Evolutionary conservation across 2,888 invertebrate genomes (phyloP), one percentile per base, ranked within the genome.

Genomic region (Blastobasis lacticolella): DNA sequence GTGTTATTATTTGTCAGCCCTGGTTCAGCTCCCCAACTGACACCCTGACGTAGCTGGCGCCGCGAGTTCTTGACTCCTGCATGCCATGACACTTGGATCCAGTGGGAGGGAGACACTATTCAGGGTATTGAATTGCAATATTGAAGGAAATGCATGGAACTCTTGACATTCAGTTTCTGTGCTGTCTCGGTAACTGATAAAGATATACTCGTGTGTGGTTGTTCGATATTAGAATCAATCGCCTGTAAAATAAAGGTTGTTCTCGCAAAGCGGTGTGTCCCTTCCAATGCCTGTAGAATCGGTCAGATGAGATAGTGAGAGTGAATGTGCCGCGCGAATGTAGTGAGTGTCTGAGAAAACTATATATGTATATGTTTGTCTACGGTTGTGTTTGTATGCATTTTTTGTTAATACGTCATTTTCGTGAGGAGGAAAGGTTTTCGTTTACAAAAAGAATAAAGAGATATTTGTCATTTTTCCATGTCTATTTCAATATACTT

Each of bases 331-430:
- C 42, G 56, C 48, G 36, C 53, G 53, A 38, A 49, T 49, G 53
- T 47, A 40, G 50, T 50, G 53, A 48, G 50, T 49, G 49, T 49
- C 51, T 56, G 59, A 50, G 61, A 57, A 60, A 49, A 23, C 23
- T 23, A 23, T 23, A 57, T 61, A 55, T 62, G 51, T 61, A 59
- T 62, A 60, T 63, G 59, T 69, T 63, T 69, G 69, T 73, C 65
- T 68, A 75, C 51, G 81, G 80, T 82, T 82, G 81, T 81, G 76
- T 79, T 75, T 76, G 73, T 75, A 69, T 68, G 72, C 71, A 71
- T 75, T 73, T 79, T 55, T 81, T 80, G 75, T 79, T 81, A 76
- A 70, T 68, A 73, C 67, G 72, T 73, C 69, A 67, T 75, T 75
- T 74, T 73, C 59, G 64, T 65, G 75, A 75, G 66, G 64, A 73